Evolutionary conservation across 1,140 invertebrate species (phyloP).

Genomic region (Neodiprion pinetum): DNA sequence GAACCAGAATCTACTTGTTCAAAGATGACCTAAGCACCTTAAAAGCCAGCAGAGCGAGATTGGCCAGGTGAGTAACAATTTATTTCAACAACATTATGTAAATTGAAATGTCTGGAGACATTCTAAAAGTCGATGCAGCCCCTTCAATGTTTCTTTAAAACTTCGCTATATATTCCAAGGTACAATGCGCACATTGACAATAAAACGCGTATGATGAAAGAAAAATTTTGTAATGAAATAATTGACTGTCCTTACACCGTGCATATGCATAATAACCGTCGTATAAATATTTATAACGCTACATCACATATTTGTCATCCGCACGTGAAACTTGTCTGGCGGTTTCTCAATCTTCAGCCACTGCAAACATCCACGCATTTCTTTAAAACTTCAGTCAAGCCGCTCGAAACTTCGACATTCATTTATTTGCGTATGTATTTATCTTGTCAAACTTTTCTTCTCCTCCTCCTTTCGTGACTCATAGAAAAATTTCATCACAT

Average conservation of each 20-base stretch:
- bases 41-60: conserved; percentile 64
- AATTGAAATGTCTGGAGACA: not conserved
- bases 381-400: conserved; percentile 17
- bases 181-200: conserved; percentile 9
- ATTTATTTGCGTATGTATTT: too few species aligned
- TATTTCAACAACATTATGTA: not conserved
- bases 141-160: not conserved
- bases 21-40: conserved; percentile 75
- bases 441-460: too few species aligned
- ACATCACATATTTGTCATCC: too few species aligned
- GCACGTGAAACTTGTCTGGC: conserved; percentile 6
- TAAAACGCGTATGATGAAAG: not conserved
- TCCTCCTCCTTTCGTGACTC: too few species aligned
- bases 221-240: not conserved
- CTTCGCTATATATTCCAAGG: too few species aligned
- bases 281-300: too few species aligned
- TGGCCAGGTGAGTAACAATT: conserved; percentile 62
- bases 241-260: not conserved
- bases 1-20: conserved; percentile 72
- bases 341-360: not conserved
- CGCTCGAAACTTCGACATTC: too few species aligned
- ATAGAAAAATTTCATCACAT: too few species aligned
- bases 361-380: not conserved
- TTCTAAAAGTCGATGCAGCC: conserved; percentile 7
- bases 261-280: too few species aligned